Percentiles rank a stretch among this genome's conserved stretches.
These are phyloP conservation scores for Clanis bilineata DNA, from an alignment of 2,888 invertebrate genomes.

Conservation along the genomic window DNA sequence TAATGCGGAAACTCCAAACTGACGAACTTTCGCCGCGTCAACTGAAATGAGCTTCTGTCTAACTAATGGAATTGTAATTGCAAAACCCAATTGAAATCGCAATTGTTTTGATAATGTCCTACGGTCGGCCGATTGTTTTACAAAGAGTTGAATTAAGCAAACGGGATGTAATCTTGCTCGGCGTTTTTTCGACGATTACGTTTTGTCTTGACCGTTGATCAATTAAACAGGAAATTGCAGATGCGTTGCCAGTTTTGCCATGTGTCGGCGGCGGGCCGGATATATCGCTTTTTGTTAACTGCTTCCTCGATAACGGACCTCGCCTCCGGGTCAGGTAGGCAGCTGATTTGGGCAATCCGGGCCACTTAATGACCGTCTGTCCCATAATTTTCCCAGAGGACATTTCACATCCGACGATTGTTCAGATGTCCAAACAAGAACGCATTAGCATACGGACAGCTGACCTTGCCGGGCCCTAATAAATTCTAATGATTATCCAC, in stretches of 20 bases:
- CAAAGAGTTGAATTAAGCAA: slow-evolving; percentile 38
- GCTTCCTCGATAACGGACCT: slow-evolving; percentile 58
- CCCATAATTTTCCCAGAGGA: slow-evolving; percentile 56
- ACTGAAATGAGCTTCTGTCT: slow-evolving; percentile 20
- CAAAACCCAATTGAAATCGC: slow-evolving; percentile 26
- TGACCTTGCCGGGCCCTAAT: slow-evolving; percentile 71
- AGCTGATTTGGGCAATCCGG: slow-evolving; percentile 54
- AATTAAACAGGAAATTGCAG: slow-evolving; percentile 64
- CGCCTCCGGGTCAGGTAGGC: slow-evolving; percentile 63
- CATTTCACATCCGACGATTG: slow-evolving; percentile 46
- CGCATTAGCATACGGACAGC: slow-evolving; percentile 66
- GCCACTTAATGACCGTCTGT: slow-evolving; percentile 46
- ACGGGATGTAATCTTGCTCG: slow-evolving; percentile 44
- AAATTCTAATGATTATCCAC: slow-evolving; percentile 73
- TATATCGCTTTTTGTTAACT: slow-evolving; percentile 62
- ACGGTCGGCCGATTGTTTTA: slow-evolving; percentile 29
- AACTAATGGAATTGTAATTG: not conserved
- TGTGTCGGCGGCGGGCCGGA: slow-evolving; percentile 59
- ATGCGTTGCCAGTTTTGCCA: slow-evolving; percentile 62
- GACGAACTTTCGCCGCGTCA: slow-evolving; percentile 46
- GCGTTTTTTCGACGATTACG: slow-evolving; percentile 23
- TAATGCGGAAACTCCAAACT: slow-evolving; percentile 50
- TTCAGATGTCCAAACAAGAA: slow-evolving; percentile 53
- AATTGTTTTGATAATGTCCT: slow-evolving; percentile 31
- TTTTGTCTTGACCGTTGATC: slow-evolving; percentile 49